Evolutionary conservation across 2,888 invertebrate genomes (phyloP), one percentile per base, ranked within the genome.

Genomic region (Mamestra brassicae): DNA sequence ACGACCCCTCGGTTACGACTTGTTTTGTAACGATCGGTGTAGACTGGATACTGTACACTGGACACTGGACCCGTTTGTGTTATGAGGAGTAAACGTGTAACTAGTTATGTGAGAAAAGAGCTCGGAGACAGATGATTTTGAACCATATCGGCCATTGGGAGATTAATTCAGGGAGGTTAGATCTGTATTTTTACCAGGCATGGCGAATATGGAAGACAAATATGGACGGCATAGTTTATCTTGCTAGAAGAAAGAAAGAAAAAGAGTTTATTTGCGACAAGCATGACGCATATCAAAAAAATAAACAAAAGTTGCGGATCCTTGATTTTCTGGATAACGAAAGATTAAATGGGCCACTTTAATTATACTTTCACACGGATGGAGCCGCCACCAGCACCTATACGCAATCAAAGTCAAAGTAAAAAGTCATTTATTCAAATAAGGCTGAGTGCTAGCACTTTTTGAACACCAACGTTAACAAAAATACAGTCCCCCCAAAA

Each of bases 1-100:
- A 67, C 81, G 85, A 87, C 83, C 86, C 83, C 81, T 71, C 71
- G 68, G 71, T 69, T 73, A 83, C 80, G 81, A 86, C 76, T 86
- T 69, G 85, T 81, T 85, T 76, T 83, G 81, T 86, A 84, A 81
- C 69, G 67, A 60, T 42, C 50, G 6, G 65, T 55, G 61, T 36
- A 68, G 52, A 72, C 74, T 76, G 62, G 62, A 26, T 42, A 42
- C 74, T 26, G 64, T n/a, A 17, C 4, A 42, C 62, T 26, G 72
- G 36, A 73, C 6, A 38, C 47, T 47, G 50, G 36, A 74, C 80
- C 38, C 17, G 81, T 80, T 78, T 36, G n/a, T 64, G 36, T 66
- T 78, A 69, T 64, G 36, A 34, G 34, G 26, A 69, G 34, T 77
- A 55, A 71, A 60, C 17, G 15, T 13, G 47, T 4, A 65, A 55